Conservation (phyloP, 2,888 invertebrate species). For the Tetranychus truncatus region DNA sequence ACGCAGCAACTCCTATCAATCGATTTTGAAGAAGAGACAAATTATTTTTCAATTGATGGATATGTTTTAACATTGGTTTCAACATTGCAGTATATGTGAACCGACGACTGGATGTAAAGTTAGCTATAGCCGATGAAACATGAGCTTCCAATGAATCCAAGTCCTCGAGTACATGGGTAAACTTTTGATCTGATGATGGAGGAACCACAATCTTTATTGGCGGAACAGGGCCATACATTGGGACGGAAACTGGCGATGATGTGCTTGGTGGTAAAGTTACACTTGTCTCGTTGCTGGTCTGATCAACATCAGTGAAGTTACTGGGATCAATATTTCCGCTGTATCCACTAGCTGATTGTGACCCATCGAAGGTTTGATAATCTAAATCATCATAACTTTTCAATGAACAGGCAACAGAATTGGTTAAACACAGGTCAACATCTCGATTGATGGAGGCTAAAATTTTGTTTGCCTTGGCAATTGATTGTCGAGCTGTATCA, state of each 20-base stretch:
- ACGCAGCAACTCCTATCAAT: constrained; percentile 3
- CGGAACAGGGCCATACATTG: background rate
- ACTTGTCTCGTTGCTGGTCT: background rate
- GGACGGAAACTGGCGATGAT: background rate
- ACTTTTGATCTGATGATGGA: constrained; percentile 15
- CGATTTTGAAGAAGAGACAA: constrained; percentile 3
- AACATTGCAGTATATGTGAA: constrained; percentile 11
- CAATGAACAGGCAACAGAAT: background rate
- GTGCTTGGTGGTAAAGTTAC: background rate
- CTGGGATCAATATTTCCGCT: background rate
- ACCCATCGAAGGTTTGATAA: background rate
- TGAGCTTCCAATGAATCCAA: constrained; percentile 16
- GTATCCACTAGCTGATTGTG: background rate
- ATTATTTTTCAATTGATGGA: background rate
- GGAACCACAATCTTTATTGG: background rate
- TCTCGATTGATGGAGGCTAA: background rate
- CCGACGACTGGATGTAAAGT: constrained; percentile 13
- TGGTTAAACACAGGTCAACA: background rate
- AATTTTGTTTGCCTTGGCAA: background rate
- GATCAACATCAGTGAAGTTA: no score
- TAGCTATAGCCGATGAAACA: constrained; percentile 15
- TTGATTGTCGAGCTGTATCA: background rate
- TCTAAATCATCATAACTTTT: background rate
- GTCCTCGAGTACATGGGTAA: constrained; percentile 14
- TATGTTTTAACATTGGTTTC: constrained; percentile 11